Base-by-base conservation (phyloP, 2,888 invertebrate genomes). In the Caenorhabditis auriculariae region DNA sequence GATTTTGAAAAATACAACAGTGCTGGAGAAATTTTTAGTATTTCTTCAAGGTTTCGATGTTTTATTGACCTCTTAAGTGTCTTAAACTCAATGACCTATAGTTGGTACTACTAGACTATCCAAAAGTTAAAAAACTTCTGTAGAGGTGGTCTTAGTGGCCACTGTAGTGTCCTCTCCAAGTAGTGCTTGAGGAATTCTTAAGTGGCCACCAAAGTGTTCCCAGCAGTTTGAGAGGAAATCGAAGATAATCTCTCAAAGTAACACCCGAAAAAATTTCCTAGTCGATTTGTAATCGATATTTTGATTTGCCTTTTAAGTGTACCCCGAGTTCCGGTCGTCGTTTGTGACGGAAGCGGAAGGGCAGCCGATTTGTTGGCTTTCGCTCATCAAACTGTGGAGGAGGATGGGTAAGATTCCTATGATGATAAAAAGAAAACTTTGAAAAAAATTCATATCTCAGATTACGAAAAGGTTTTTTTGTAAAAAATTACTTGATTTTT, bases 331-430 rank as follows among this genome's bases (percentile, higher is more conserved):
- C 96, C 96, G 0, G 94, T 96, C 12, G 76, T 80, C 6, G 71
- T 81, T 24, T 81, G 79, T 58, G 80, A 78, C 53, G 80, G 96
- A 49, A 94, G 93, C 69, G 96, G 96, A 26, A 86, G 95, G 71
- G 94, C 95, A 2, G 94, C 96, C 21, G 93, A 94, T 84, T 88
- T 94, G 74, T 88, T 94, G 65, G 91, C 93, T 63, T 93, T 93
- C 83, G 90, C 91, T 75, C 91, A 93, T 85, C 91, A 91, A 89
- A 91, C 87, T 66, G 29, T 82, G 28, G 69, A 73, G 21, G 80
- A 78, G 9, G 61, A 78, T 50, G 77, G 78, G 76, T 74, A n/a
- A 54, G 61, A 51, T 41, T 21, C 32, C 23, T 6, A 15, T 23
- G 26, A 5, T 15, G 24, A 6, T 9, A 41, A 17, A 41, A 17